A percentile compares a stretch with the other conserved stretches of the same genome.
Evolutionary conservation across 1,140 invertebrate species (phyloP).

Genomic region (Yoshiicerus persimilis): DNA sequence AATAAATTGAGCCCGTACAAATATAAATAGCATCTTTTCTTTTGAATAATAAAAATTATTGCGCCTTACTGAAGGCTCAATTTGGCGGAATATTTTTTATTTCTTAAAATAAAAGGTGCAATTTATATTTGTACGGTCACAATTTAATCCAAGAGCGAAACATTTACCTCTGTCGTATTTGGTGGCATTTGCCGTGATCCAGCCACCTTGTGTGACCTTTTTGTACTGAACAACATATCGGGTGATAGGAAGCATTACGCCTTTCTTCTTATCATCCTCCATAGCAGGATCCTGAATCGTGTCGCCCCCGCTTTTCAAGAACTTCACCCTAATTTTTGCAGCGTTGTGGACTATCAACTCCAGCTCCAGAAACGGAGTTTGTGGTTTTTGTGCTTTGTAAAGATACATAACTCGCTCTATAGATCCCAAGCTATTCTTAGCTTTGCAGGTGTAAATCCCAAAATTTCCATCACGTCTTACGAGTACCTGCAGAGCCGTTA

Average conservation of each 20-base stretch:
- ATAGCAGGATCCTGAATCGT: conserved; percentile 24
- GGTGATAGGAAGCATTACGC: conserved; percentile 37
- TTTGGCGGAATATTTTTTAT: too few species aligned
- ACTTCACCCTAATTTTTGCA: conserved; percentile 32
- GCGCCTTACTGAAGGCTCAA: too few species aligned
- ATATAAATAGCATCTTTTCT: too few species aligned
- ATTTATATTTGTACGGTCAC: too few species aligned
- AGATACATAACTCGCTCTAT: conserved; percentile 28
- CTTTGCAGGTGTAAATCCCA: conserved; percentile 43
- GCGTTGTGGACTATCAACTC: background rate
- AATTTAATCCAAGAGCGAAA: background rate
- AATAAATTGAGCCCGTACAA: too few species aligned
- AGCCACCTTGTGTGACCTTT: conserved; percentile 43
- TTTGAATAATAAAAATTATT: too few species aligned
- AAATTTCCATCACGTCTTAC: conserved; percentile 41
- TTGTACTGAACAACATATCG: conserved; percentile 48
- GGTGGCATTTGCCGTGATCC: conserved; percentile 40
- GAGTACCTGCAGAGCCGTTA: conserved; percentile 34
- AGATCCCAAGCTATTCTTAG: conserved; percentile 40
- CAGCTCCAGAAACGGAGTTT: conserved; percentile 15
- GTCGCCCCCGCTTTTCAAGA: background rate
- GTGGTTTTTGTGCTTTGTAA: conserved; percentile 43
- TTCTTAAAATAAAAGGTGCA: too few species aligned
- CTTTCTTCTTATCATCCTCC: conserved; percentile 35
- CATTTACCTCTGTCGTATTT: conserved; percentile 32